Percentiles rank a stretch among this genome's conserved stretches.
Conservation (phyloP, 1,140 invertebrate species). For the Melitaea cinxia region DNA sequence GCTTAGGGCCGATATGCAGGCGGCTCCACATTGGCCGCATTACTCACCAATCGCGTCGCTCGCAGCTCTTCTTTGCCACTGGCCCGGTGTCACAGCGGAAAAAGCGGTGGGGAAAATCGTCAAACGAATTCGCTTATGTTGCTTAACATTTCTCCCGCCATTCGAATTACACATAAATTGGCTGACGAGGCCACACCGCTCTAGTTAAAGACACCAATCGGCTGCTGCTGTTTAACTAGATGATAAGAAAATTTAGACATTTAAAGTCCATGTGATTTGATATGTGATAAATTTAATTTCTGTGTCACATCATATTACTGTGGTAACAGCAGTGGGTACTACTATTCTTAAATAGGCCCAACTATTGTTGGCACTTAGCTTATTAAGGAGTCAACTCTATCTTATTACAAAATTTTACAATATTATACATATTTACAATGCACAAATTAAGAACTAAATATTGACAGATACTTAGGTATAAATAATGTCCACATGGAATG, state of each 20-base stretch:
- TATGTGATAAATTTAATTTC: slow-evolving; percentile 24
- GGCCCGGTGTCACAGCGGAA: slow-evolving; percentile 51
- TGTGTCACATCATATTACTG: too few relatives aligned
- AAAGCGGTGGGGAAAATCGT: slow-evolving; percentile 69
- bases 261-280: slow-evolving; percentile 33
- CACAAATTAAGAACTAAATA: too few relatives aligned
- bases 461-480: too few relatives aligned
- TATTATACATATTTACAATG: too few relatives aligned
- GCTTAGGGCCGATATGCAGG: slow-evolving; percentile 54
- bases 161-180: slow-evolving; percentile 66
- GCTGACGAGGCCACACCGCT: slow-evolving; percentile 64
- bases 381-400: too few relatives aligned
- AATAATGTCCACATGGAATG: too few relatives aligned
- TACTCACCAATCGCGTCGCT: slow-evolving; percentile 53
- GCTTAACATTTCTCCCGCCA: slow-evolving; percentile 57
- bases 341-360: too few relatives aligned
- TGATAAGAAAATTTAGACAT: slow-evolving; percentile 35
- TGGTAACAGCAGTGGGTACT: too few relatives aligned
- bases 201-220: slow-evolving; percentile 61
- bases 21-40: slow-evolving; percentile 56
- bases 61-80: slow-evolving; percentile 53
- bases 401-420: too few relatives aligned
- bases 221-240: slow-evolving; percentile 41
- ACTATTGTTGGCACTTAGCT: too few relatives aligned
- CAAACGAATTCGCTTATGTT: slow-evolving; percentile 60